These are phyloP conservation scores for Actinia tenebrosa DNA, from an alignment of 64 coral and sea anemone species.

Conservation along the genomic window DNA sequence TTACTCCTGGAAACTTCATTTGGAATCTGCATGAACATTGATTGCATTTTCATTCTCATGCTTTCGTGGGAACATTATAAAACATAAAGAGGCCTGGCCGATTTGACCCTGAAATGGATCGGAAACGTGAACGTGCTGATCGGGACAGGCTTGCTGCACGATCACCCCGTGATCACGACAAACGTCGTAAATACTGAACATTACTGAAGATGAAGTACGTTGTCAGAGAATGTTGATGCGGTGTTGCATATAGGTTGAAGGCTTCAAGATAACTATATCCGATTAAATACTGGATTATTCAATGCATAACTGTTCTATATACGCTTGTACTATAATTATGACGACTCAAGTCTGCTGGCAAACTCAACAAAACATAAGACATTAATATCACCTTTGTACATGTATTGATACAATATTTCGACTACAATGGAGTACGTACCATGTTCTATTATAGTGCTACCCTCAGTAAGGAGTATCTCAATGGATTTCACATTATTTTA, in stretches of 20 bases:
- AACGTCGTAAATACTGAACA: constrained; percentile 17
- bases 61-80: constrained; percentile 3
- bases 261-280: not conserved
- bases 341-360: not conserved
- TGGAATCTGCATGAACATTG: constrained; percentile 17
- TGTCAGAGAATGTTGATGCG: not conserved
- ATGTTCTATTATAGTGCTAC: no score
- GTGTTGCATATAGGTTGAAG: not conserved
- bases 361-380: no score
- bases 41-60: not conserved
- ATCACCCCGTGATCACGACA: constrained; percentile 48
- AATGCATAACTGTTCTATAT: not conserved
- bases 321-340: not conserved
- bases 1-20: not conserved
- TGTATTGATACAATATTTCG: no score
- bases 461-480: no score
- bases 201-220: not conserved
- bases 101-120: constrained; percentile 71
- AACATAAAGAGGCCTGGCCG: constrained; percentile 67
- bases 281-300: not conserved
- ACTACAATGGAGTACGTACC: no score
- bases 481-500: no score
- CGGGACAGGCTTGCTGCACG: constrained; percentile 75
- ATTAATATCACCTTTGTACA: no score
- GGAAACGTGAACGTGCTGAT: constrained; percentile 74